phyloP scores from a whole-genome alignment of 2,888 invertebrate genomes.

The Ischnus inquisitorius region DNA sequence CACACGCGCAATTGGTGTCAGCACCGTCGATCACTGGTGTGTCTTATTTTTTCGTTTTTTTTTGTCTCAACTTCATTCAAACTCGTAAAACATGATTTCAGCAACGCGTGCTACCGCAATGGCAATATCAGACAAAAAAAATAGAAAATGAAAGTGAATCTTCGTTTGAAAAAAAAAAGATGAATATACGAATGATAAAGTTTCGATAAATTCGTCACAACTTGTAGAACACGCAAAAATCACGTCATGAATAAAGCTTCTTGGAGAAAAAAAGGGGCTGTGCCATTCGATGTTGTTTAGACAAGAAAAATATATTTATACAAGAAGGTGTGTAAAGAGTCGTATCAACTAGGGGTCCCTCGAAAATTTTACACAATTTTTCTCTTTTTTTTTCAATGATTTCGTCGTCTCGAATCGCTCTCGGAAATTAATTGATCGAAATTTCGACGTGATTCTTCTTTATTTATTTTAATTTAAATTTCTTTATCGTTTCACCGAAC shows the following conservation, averaged over 20 bases:
- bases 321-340: conserved; percentile 21
- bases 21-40: conserved; percentile 72
- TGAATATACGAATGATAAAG: conserved; percentile 36
- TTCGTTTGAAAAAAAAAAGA: conserved; percentile 47
- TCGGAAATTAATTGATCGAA: conserved; percentile 3
- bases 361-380: conserved; percentile 38
- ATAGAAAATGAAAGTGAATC: too few relatives aligned
- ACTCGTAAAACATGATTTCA: conserved; percentile 59
- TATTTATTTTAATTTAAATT: conserved; percentile 31
- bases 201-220: conserved; percentile 44
- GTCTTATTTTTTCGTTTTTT: conserved; percentile 16
- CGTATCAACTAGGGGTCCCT: conserved; percentile 55
- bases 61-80: conserved; percentile 39
- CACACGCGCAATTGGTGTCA: conserved; percentile 52
- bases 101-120: conserved; percentile 23
- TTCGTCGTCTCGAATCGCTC: conserved; percentile 8
- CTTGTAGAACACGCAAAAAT: conserved; percentile 22
- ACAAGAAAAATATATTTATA: conserved; percentile 42
- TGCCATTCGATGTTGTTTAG: conserved; percentile 36
- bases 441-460: conserved; percentile 26
- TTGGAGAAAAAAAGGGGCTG: conserved; percentile 7
- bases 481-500: conserved; percentile 13
- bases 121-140: conserved; percentile 26
- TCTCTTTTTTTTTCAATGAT: conserved; percentile 11
- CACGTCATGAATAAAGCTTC: conserved; percentile 21